Evolutionary conservation across 1,140 invertebrate genomes (phyloP), one percentile per base, ranked within the genome.

Genomic region (Zaprionus ghesquierei): DNA sequence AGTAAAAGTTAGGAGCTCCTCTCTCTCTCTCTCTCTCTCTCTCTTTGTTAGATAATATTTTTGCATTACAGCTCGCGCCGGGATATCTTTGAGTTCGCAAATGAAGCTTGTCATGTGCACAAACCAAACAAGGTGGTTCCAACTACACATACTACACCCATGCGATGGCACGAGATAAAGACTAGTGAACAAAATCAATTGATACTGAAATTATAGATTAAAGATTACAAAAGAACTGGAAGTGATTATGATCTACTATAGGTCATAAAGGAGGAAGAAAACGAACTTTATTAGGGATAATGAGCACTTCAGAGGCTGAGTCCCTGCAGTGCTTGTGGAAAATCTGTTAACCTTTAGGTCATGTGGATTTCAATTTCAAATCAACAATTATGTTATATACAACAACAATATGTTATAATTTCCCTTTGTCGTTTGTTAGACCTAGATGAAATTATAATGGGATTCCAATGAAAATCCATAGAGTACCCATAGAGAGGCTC

Each of bases 1-100:
- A 60, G 63, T 50, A 41, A 49, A 59, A 49, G 55, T 50, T 71
- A 54, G 58, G 49, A 33, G 38, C n/a, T 44, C 15, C 38, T n/a
- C n/a, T n/a, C n/a, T n/a, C n/a, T n/a, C n/a, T n/a, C n/a, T n/a
- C n/a, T n/a, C n/a, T n/a, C n/a, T n/a, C n/a, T n/a, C 51, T 22
- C 69, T 80, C 78, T 87, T 89, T 89, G 84, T 89, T 89, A 89
- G 77, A 89, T 89, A 89, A 89, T 89, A 85, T 89, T 89, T 89
- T 89, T 59, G 50, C 59, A 89, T 89, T 89, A 89, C 77, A 50
- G 70, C 61, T 75, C 85, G 44, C 84, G 33, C 80, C 80, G 81
- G 84, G 84, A 84, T 64, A 60, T 69, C 84, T 89, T 89, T 89
- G 84, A 79, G 85, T 27, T 20, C 49, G 51, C 74, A 89, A 78